Percentiles rank a stretch among this genome's conserved stretches.
Evolutionary conservation across 2,113 vertebrate species (phyloP).

Genomic region (Xenus cinereus): DNA sequence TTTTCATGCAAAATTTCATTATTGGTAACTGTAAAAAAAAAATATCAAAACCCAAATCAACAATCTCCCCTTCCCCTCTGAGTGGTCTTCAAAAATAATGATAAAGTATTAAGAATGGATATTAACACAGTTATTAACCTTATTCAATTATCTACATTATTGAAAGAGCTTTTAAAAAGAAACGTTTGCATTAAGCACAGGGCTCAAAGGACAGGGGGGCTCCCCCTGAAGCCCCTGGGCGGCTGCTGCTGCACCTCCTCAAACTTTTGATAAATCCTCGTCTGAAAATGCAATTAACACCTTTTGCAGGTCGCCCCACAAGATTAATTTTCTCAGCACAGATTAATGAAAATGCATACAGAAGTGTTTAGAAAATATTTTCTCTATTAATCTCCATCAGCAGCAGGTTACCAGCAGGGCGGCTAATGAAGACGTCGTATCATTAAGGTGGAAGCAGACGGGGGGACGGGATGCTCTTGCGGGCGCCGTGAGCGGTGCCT

Average conservation of each 20-base stretch:
- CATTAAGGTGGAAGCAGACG: not conserved
- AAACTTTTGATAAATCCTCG: conserved; percentile 48
- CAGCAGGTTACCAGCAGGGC: conserved; percentile 22
- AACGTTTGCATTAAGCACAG: not conserved
- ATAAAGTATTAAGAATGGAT: not conserved
- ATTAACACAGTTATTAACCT: not conserved
- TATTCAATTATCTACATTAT: not conserved
- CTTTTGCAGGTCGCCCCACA: conserved; percentile 53
- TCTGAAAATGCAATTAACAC: conserved; percentile 56
- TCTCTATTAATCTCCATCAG: conserved; percentile 72
- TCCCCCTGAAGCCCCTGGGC: not conserved
- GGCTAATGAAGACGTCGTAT: conserved; percentile 45
- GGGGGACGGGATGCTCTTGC: not conserved
- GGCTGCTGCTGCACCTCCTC: not conserved
- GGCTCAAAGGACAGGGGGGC: not conserved
- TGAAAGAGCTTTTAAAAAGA: not conserved
- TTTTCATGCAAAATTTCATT: conserved; percentile 18
- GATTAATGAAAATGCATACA: conserved; percentile 61
- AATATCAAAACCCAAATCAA: not conserved
- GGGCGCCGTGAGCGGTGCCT: not conserved
- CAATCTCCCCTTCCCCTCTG: too few relatives aligned
- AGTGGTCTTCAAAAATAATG: not conserved
- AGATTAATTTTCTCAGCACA: conserved; percentile 63
- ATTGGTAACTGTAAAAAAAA: not conserved
- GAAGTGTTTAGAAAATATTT: conserved; percentile 69